A percentile compares a stretch with the other conserved stretches of the same genome.
Evolutionary conservation across 2,113 vertebrate genomes (phyloP).

Genomic region (Hemiscyllium ocellatum): DNA sequence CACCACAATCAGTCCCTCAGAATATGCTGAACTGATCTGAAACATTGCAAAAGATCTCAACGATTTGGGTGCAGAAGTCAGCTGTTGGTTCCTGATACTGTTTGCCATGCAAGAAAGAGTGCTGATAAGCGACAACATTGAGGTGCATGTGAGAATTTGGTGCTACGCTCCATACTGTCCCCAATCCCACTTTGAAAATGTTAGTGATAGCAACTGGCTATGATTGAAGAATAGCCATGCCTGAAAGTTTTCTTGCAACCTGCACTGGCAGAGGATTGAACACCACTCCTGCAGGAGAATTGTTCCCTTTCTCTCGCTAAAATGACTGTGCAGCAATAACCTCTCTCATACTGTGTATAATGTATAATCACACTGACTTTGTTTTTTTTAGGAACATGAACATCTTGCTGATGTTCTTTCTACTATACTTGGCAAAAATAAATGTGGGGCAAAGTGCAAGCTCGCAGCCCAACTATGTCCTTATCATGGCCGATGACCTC

Average conservation of each 20-base stretch:
- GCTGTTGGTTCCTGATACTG: no score
- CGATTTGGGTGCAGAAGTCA: background rate
- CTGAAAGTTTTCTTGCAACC: background rate
- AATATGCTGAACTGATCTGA: background rate
- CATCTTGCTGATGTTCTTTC: conserved; percentile 41
- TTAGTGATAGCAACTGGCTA: background rate
- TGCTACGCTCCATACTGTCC: background rate
- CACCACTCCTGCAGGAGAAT: background rate
- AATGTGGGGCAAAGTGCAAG: background rate
- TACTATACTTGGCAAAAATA: conserved; percentile 43
- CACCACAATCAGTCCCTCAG: background rate
- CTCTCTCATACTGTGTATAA: no score
- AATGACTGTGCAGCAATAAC: background rate
- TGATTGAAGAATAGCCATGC: background rate
- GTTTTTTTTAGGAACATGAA: conserved; percentile 54
- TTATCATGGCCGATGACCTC: conserved; percentile 81
- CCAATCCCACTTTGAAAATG: background rate
- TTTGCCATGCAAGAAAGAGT: no score
- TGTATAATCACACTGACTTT: background rate
- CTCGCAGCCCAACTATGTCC: conserved; percentile 61
- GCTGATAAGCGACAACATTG: no score
- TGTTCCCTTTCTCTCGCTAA: background rate
- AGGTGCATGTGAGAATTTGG: background rate
- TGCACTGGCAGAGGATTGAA: background rate
- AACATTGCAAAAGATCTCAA: background rate